Conservation (phyloP, 1,140 invertebrate species). For the Phenacoccus solenopsis region DNA sequence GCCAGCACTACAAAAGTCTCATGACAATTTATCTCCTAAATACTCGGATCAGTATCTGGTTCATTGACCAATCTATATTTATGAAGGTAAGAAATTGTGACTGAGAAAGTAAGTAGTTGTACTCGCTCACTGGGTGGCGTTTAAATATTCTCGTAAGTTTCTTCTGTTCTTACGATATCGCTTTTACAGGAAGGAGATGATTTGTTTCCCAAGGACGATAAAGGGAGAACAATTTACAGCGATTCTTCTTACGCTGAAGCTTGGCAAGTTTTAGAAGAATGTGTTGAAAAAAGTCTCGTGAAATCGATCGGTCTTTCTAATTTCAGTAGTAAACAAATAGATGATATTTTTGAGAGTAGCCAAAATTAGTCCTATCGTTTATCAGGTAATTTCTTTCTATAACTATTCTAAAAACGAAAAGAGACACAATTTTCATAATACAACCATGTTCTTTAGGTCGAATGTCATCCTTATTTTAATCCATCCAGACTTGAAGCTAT, state of each 20-base stretch:
- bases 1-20: constrained; percentile 40
- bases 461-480: constrained; percentile 74
- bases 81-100: no score
- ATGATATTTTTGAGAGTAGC: constrained; percentile 51
- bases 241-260: constrained; percentile 77
- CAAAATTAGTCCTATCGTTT: constrained; percentile 58
- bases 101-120: constrained; percentile 36
- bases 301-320: constrained; percentile 80
- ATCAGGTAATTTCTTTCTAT: constrained; percentile 45
- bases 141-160: no score
- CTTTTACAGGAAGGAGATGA: constrained; percentile 39
- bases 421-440: neutral
- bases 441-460: no score
- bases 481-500: constrained; percentile 61
- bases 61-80: constrained; percentile 74
- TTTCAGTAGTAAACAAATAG: constrained; percentile 73
- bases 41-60: constrained; percentile 68
- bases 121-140: no score
- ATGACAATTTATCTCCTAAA: constrained; percentile 40
- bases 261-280: constrained; percentile 77
- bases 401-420: no score
- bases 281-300: constrained; percentile 53
- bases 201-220: constrained; percentile 46
- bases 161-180: neutral
- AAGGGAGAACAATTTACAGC: constrained; percentile 45